These are phyloP conservation scores for Pipa parva DNA, from an alignment of 2,113 vertebrate genomes.

Conservation along the genomic window DNA sequence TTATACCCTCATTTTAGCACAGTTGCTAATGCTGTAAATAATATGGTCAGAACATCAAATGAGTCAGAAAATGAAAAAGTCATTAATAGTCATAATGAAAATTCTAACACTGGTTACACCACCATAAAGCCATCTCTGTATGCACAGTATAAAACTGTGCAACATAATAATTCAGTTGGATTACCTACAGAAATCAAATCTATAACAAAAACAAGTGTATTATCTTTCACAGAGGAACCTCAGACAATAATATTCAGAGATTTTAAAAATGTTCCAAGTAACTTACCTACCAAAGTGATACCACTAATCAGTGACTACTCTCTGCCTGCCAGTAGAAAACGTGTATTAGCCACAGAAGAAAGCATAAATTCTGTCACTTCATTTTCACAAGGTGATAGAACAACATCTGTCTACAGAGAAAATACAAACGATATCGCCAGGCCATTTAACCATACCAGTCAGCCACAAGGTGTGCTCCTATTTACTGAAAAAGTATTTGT, in stretches of 20 bases:
- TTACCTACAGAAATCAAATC: background rate
- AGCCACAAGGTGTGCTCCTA: conserved; percentile 6
- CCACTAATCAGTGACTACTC: background rate
- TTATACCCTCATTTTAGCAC: background rate
- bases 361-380: conserved; percentile 24
- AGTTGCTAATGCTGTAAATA: background rate
- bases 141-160: background rate
- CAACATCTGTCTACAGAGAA: conserved; percentile 8
- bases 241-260: conserved; percentile 4
- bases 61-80: background rate
- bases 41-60: background rate
- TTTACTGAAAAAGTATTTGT: background rate
- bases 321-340: background rate
- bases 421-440: conserved; percentile 29
- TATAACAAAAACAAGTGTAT: background rate
- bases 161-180: background rate
- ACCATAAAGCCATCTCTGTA: background rate
- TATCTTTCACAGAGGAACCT: conserved; percentile 1
- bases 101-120: background rate
- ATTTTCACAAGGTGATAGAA: conserved; percentile 14
- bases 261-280: background rate
- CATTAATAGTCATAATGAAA: background rate
- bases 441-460: conserved; percentile 23
- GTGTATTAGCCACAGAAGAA: conserved; percentile 6
- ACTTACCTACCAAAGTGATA: background rate